Percentiles rank a stretch among this genome's conserved stretches.
Conservation (phyloP, 2,797 vertebrate species). For the Xerus rutilus region DNA sequence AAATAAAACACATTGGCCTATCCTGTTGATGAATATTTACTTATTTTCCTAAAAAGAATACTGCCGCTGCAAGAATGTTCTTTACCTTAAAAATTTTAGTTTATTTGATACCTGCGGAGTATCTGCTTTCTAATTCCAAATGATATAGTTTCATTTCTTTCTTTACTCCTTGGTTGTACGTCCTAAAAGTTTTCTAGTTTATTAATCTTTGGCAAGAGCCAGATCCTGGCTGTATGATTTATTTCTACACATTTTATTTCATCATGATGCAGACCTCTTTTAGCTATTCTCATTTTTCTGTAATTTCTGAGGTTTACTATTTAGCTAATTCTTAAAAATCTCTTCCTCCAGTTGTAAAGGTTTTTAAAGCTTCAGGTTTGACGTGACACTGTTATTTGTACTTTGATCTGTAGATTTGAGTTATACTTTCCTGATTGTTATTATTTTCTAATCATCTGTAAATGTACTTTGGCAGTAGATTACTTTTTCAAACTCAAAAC, state of each 20-base stretch:
- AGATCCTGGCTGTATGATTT: background rate
- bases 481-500: slow-evolving; percentile 33
- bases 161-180: background rate
- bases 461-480: background rate
- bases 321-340: background rate
- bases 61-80: background rate
- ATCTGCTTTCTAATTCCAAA: background rate
- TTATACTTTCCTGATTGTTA: background rate
- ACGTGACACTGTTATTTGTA: background rate
- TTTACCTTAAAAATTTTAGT: background rate
- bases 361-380: background rate
- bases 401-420: background rate
- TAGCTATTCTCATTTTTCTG: background rate
- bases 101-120: background rate
- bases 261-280: background rate
- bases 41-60: background rate
- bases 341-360: background rate
- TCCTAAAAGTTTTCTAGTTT: background rate
- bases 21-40: background rate
- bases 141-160: background rate
- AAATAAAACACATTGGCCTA: background rate
- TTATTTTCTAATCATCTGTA: background rate
- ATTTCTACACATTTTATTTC: background rate
- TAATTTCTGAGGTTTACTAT: background rate
- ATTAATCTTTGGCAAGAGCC: background rate